A percentile compares a stretch with the other conserved stretches of the same genome.
Conservation (phyloP, 2,888 invertebrate genomes). For the Tipula helvola region DNA sequence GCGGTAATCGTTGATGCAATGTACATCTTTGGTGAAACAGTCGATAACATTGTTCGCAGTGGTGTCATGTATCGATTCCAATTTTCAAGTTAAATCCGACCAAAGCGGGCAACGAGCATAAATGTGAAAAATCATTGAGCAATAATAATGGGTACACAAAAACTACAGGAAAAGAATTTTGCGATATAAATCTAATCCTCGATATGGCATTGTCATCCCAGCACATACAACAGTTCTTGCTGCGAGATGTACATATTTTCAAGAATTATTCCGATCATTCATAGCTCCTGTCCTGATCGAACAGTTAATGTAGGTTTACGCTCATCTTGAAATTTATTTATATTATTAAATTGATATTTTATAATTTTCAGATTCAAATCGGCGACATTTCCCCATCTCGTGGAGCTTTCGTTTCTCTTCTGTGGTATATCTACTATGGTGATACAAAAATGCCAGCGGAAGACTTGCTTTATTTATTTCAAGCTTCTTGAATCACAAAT, state of each 20-base stretch:
- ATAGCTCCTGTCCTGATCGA: constrained; percentile 80
- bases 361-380: constrained; percentile 67
- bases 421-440: constrained; percentile 88
- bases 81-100: constrained; percentile 77
- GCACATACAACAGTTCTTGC: constrained; percentile 87
- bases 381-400: constrained; percentile 84
- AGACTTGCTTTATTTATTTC: constrained; percentile 86
- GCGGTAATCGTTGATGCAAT: constrained; percentile 86
- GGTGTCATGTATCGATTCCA: constrained; percentile 85
- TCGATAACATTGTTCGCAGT: constrained; percentile 87
- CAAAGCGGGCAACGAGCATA: constrained; percentile 40
- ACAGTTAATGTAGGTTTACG: constrained; percentile 62
- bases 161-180: constrained; percentile 61
- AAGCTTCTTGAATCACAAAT: constrained; percentile 87
- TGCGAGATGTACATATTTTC: constrained; percentile 85
- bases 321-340: not conserved
- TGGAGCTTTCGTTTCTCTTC: constrained; percentile 79
- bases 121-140: constrained; percentile 38
- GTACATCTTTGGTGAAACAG: constrained; percentile 84
- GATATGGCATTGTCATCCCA: constrained; percentile 58
- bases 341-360: not conserved
- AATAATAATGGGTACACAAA: constrained; percentile 31
- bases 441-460: constrained; percentile 93
- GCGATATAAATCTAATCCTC: constrained; percentile 74
- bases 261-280: constrained; percentile 91